Evolutionary conservation across 2,113 vertebrate genomes (phyloP), one percentile per base, ranked within the genome.

Genomic region (Setophaga petechia): DNA sequence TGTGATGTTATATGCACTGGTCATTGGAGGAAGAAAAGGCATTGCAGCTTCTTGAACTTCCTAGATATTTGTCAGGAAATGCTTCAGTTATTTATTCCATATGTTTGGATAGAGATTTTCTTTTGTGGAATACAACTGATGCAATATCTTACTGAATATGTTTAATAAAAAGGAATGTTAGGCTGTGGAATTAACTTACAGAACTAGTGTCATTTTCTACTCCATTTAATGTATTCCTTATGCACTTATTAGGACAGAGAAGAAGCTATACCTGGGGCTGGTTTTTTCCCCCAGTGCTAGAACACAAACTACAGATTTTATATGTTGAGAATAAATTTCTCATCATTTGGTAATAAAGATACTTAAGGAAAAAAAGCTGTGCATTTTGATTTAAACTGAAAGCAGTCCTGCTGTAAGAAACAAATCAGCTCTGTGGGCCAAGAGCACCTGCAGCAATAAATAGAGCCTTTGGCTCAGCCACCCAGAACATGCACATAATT

Each of bases 301-400:
- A 84, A 78, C 47, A 87, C 44, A 54, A 72, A 46, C 46, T 72
- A 61, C 30, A 51, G 27, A 61, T 35, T 91, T 73, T 54, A 19
- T 25, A 68, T 7, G 9, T 2, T 28, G 27, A 72, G 31, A 91
- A 12, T 17, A 68, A 68, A 14, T 44, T 91, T 75, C 35, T 58
- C 57, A 75, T 74, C 39, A 78, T 33, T 11, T 61, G 11, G 30
- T 47, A 71, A 77, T 65, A 78, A 63, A 89, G 20, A 37, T 4
- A 65, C n/a, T 39, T 58, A 28, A 46, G 19, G 15, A 31, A 84
- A 61, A 44, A 61, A 73, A 75, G 30, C 37, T 43, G 31, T 13
- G 25, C n/a, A 84, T 69, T 89, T 90, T 79, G 33, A 91, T 84
- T 79, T 68, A 49, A 87, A 78, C 13, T 12, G 9, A 78, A 82